A percentile compares a stretch with the other conserved stretches of the same genome.
Evolutionary conservation across 2,888 invertebrate genomes (phyloP).

Genomic region (Acanthosepion esculentum): DNA sequence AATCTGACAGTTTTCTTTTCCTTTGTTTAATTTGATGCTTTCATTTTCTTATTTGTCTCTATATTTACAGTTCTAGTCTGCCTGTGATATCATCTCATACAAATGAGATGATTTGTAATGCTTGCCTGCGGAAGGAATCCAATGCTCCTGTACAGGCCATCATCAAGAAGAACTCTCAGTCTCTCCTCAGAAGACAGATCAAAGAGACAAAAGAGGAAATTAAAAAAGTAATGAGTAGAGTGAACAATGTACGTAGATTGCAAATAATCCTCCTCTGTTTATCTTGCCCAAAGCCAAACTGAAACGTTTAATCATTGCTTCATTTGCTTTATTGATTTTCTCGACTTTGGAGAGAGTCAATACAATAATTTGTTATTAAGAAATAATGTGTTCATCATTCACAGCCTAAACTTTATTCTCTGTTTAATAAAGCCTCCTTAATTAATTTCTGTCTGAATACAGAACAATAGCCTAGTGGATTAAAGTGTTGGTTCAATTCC

Average conservation of each 20-base stretch:
- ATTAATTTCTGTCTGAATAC: no score
- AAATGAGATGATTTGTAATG: background rate
- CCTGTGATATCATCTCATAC: background rate
- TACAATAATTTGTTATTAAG: background rate
- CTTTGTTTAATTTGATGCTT: background rate
- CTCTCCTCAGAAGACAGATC: slow-evolving; percentile 69
- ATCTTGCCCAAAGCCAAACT: background rate
- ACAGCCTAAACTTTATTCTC: no score
- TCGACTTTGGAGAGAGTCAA: background rate
- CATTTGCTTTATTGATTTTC: background rate
- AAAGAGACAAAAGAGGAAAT: slow-evolving; percentile 74
- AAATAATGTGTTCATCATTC: background rate
- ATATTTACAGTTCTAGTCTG: background rate
- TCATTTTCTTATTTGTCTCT: background rate
- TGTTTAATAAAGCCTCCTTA: no score
- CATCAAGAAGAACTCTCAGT: slow-evolving; percentile 70
- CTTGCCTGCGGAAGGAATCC: background rate
- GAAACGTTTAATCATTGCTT: background rate
- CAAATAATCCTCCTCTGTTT: background rate
- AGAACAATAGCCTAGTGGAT: no score
- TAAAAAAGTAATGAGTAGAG: slow-evolving; percentile 70
- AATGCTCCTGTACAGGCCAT: slow-evolving; percentile 72
- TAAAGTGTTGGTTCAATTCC: no score
- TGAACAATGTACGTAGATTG: slow-evolving; percentile 66
- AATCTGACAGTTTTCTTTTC: no score